Evolutionary conservation across 2,113 vertebrate genomes (phyloP), one percentile per base, ranked within the genome.

Genomic region (Sphyrna mokarran): DNA sequence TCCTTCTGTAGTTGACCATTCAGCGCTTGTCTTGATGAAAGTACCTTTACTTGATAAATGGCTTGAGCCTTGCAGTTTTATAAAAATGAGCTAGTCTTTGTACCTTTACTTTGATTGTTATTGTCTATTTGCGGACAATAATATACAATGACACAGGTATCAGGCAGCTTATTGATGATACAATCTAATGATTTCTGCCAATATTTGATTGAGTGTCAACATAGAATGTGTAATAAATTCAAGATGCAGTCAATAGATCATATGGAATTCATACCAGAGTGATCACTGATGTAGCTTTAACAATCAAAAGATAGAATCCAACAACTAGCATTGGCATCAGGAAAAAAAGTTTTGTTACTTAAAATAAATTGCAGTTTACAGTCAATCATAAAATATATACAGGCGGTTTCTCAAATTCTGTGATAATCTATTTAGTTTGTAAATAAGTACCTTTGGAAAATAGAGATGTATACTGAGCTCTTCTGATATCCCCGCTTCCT

Each of bases 391-490:
- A 66, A 43, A 23, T 86, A 48, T 76, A 33, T 76, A 76, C 72
- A 76, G 80, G 29, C 61, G n/a, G 29, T 33, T 90, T 54, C 58
- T 90, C 54, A 90, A 33, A 37, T 66, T 22, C 63, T 66, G 0
- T 66, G 89, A 66, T 9, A 66, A 33, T 18, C 63, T 93, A 9
- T 66, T 70, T 43, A 43, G 68, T 72, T 43, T 95, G 33, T 48
- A 29, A 48, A 69, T 48, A 94, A 94, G 70, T 95, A 95, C 94
- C 94, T 95, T 76, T 76, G 69, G 68, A 95, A 72, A 95, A 95
- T 72, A 72, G 5, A 76, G 37, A 95, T 5, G 69, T 72, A 23
- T 95, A 72, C n/a, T 70, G 68, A 26, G 20, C 48, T 33, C 94
- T 95, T 95, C 68, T 72, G 22, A 76, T 61, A 11, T 95, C 94